Conservation (phyloP, 2,888 invertebrate species). For the Microplitis manilae region DNA sequence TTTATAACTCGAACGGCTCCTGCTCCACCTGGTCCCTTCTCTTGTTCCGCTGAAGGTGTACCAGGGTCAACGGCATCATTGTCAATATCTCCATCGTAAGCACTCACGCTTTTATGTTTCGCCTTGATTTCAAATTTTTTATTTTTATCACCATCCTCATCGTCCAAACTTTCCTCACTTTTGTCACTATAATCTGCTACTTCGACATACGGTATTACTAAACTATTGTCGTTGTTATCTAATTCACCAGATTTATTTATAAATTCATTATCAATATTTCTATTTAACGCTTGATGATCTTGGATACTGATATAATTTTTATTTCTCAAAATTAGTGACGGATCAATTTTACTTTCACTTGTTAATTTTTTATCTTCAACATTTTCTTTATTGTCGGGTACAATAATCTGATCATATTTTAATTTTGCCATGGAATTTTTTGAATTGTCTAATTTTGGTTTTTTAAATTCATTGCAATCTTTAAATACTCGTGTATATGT, state of each 20-base stretch:
- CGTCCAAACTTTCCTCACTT: constrained; percentile 59
- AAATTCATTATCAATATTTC: background rate
- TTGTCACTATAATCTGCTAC: constrained; percentile 61
- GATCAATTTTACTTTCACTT: constrained; percentile 6
- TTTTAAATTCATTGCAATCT: constrained; percentile 46
- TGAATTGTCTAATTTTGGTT: constrained; percentile 47
- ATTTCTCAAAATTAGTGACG: constrained; percentile 16
- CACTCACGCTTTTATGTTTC: constrained; percentile 15
- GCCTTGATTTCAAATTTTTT: constrained; percentile 32
- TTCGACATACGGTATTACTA: constrained; percentile 61
- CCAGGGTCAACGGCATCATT: constrained; percentile 53
- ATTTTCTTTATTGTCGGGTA: background rate
- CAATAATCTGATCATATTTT: constrained; percentile 21
- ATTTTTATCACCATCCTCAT: constrained; percentile 48
- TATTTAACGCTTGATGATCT: constrained; percentile 45
- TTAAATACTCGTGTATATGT: constrained; percentile 45
- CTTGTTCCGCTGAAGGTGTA: constrained; percentile 44
- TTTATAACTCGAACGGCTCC: background rate
- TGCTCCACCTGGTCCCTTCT: constrained; percentile 31
- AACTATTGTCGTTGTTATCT: constrained; percentile 50
- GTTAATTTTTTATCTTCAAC: background rate
- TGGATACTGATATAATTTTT: constrained; percentile 52
- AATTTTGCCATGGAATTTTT: constrained; percentile 10
- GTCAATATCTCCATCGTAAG: constrained; percentile 27
- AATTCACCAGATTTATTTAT: constrained; percentile 36